Evolutionary conservation across 2,888 invertebrate genomes (phyloP).

Genomic region (Harpagoxenus sublaevis): DNA sequence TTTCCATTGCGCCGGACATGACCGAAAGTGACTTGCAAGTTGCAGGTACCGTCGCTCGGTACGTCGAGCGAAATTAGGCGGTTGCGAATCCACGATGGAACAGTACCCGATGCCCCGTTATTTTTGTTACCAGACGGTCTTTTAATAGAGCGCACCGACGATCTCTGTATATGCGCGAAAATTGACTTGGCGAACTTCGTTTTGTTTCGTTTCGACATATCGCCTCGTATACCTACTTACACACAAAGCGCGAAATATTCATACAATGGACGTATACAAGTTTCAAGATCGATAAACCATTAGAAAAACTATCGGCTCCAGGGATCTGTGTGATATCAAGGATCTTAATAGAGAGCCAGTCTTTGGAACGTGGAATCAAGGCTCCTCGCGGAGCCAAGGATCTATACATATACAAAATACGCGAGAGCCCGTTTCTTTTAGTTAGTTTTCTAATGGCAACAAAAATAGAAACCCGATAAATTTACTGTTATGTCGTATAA

Average conservation of each 20-base stretch:
- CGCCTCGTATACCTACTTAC: neutral
- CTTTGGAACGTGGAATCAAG: neutral
- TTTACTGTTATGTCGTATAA: constrained; percentile 15
- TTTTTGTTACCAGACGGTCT: constrained; percentile 36
- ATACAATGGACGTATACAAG: neutral
- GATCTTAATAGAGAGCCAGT: neutral
- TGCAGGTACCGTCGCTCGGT: neutral
- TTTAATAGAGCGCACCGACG: constrained; percentile 41
- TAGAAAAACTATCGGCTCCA: neutral
- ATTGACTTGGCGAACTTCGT: neutral
- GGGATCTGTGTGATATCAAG: neutral
- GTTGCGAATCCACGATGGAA: constrained; percentile 19
- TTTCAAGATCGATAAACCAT: neutral
- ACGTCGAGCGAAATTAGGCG: constrained; percentile 34
- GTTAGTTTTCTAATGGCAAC: neutral
- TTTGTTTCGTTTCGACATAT: neutral
- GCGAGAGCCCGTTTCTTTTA: neutral
- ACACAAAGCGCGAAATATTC: neutral
- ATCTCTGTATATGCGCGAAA: neutral
- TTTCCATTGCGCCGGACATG: constrained; percentile 3
- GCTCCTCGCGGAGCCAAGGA: neutral
- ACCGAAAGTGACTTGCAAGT: constrained; percentile 18
- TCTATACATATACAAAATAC: neutral
- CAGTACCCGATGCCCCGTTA: constrained; percentile 20
- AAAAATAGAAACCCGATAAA: neutral